These are phyloP conservation scores for Thunnus albacares DNA, from an alignment of 2,797 vertebrate species.

Conservation along the genomic window DNA sequence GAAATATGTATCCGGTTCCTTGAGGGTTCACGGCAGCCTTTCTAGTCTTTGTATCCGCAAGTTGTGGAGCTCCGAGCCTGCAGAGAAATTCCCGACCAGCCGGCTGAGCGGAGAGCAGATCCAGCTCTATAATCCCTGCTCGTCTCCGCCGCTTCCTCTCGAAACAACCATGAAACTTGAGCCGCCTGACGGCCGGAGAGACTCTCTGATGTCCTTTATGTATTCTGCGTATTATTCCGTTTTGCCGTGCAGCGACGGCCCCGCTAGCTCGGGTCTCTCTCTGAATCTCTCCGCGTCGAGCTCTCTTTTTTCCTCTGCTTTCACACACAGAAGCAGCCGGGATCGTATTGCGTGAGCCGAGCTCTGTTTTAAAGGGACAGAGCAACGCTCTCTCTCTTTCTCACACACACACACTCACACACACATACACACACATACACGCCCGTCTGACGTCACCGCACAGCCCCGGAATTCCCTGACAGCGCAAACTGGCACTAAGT, in stretches of 20 bases:
- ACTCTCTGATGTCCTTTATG: neutral
- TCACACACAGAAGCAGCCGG: conserved; percentile 37
- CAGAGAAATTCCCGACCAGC: conserved; percentile 64
- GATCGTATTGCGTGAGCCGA: conserved; percentile 74
- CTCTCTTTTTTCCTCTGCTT: conserved; percentile 23
- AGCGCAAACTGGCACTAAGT: conserved; percentile 72
- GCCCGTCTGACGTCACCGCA: conserved; percentile 79
- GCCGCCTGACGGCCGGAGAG: neutral
- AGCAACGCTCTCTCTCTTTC: conserved; percentile 48
- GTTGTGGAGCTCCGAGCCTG: conserved; percentile 41
- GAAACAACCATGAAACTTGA: conserved; percentile 41
- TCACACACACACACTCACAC: conserved; percentile 30
- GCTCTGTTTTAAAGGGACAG: conserved; percentile 85
- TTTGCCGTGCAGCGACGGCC: conserved; percentile 7
- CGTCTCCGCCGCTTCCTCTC: conserved; percentile 61
- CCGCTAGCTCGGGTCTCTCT: conserved; percentile 16
- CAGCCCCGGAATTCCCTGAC: conserved; percentile 87
- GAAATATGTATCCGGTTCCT: conserved; percentile 19
- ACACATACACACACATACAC: conserved; percentile 6
- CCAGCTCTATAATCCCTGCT: conserved; percentile 52
- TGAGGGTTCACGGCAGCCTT: neutral
- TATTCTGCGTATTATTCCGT: conserved; percentile 39
- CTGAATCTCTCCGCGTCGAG: conserved; percentile 40
- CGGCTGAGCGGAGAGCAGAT: conserved; percentile 50
- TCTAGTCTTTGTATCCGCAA: conserved; percentile 51